These are phyloP conservation scores for Vulpes lagopus DNA, from an alignment of 2,113 vertebrate species.

Conservation along the genomic window DNA sequence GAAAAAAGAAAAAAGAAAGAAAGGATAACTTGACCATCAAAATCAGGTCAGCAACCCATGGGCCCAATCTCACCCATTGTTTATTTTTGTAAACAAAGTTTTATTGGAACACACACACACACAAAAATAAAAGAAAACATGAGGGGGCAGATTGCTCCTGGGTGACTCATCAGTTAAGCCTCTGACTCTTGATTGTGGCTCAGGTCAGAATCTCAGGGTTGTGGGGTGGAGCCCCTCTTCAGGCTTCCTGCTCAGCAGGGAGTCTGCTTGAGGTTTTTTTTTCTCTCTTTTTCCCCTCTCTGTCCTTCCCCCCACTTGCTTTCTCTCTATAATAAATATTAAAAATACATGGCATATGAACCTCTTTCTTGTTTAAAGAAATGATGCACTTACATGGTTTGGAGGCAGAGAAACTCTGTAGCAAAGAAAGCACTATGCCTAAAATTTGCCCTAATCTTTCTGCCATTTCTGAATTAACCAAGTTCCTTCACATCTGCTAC, in stretches of 20 bases:
- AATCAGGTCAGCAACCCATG: no score
- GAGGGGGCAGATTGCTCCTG: not conserved
- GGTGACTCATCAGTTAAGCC: not conserved
- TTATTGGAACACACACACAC: no score
- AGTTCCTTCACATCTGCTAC: not conserved
- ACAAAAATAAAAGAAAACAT: no score
- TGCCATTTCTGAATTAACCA: not conserved
- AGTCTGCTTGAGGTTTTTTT: not conserved
- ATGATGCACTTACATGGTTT: not conserved
- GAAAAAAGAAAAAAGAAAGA: no score
- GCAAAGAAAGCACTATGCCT: not conserved
- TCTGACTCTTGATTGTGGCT: not conserved
- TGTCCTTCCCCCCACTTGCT: no score
- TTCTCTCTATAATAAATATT: not conserved
- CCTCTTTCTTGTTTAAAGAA: not conserved
- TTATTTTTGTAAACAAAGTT: no score
- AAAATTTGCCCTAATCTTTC: not conserved
- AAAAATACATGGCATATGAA: not conserved
- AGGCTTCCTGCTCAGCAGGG: not conserved
- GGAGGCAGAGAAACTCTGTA: not conserved
- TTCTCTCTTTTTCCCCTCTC: not conserved
- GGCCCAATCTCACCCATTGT: no score
- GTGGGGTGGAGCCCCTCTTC: accelerated
- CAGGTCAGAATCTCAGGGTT: not conserved
- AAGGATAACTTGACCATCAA: no score